Evolutionary conservation across 1,140 invertebrate species (phyloP).

Genomic region (Drosophila ironensis): DNA sequence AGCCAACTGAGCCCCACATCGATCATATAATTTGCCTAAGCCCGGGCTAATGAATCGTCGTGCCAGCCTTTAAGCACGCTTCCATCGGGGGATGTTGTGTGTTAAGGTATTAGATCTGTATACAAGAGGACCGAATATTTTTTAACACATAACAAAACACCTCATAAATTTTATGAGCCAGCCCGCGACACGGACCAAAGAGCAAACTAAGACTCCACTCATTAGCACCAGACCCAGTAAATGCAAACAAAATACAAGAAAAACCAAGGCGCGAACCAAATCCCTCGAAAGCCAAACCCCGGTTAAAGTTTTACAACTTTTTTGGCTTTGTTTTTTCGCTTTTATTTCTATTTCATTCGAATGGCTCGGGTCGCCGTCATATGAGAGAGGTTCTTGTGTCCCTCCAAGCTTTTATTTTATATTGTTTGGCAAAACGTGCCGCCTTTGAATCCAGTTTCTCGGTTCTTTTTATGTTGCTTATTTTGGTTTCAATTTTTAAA

Average conservation of each 20-base stretch:
- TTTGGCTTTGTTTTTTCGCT: constrained; percentile 1
- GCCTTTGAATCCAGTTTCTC: constrained; percentile 16
- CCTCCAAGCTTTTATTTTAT: constrained; percentile 10
- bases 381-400: constrained; percentile 16
- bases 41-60: constrained; percentile 51
- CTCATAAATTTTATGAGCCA: constrained; percentile 71
- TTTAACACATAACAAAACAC: constrained; percentile 75
- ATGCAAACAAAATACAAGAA: constrained; percentile 13
- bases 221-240: constrained; percentile 48
- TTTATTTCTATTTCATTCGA: constrained; percentile 49
- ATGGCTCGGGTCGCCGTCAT: constrained; percentile 24
- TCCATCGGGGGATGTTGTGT: constrained; percentile 9
- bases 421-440: constrained; percentile 42
- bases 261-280: constrained; percentile 31
- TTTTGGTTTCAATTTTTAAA: constrained; percentile 43
- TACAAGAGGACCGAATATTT: constrained; percentile 29
- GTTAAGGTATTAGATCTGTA: no score
- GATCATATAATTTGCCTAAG: constrained; percentile 71
- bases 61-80: constrained; percentile 41
- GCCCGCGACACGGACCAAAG: constrained; percentile 27
- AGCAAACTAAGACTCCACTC: constrained; percentile 45
- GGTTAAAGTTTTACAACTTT: constrained; percentile 36
- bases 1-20: constrained; percentile 33
- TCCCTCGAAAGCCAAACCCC: constrained; percentile 42
- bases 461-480: constrained; percentile 9